These are phyloP conservation scores for Drosophila hydei DNA, from an alignment of 1,140 invertebrate genomes.

Conservation along the genomic window DNA sequence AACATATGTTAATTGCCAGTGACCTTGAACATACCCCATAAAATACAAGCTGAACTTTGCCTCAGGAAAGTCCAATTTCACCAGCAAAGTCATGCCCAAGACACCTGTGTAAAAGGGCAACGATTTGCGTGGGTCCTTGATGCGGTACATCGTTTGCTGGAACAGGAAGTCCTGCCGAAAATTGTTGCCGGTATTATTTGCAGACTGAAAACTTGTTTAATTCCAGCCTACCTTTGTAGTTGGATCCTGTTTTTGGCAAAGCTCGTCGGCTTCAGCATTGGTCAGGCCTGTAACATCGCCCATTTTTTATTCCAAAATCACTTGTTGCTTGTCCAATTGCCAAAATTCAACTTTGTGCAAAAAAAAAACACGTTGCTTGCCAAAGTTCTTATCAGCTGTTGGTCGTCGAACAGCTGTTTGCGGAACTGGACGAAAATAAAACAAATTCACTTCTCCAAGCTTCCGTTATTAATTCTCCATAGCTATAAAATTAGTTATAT, in stretches of 20 bases:
- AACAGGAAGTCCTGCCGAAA: slow-evolving; percentile 92
- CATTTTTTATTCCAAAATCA: slow-evolving; percentile 78
- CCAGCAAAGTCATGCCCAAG: slow-evolving; percentile 94
- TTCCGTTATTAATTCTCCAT: too few species aligned
- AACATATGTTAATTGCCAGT: slow-evolving; percentile 21
- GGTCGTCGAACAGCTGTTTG: slow-evolving; percentile 16
- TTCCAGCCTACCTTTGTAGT: slow-evolving; percentile 86
- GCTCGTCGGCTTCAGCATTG: slow-evolving; percentile 87
- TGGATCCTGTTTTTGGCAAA: slow-evolving; percentile 87
- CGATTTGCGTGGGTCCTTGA: slow-evolving; percentile 94
- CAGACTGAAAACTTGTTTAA: background rate
- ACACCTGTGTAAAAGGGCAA: slow-evolving; percentile 96
- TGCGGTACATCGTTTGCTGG: slow-evolving; percentile 98
- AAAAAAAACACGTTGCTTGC: slow-evolving; percentile 21
- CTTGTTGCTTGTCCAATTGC: slow-evolving; percentile 21
- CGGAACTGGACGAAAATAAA: background rate
- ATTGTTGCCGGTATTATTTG: background rate
- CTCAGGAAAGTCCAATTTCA: slow-evolving; percentile 94
- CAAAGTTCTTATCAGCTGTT: slow-evolving; percentile 24
- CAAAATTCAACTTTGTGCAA: background rate
- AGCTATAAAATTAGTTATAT: too few species aligned
- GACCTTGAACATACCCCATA: slow-evolving; percentile 87
- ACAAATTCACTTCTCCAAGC: too few species aligned
- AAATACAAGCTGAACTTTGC: slow-evolving; percentile 97
- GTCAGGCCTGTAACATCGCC: slow-evolving; percentile 86